Evolutionary conservation across 2,888 invertebrate species (phyloP).

Genomic region (Ectemnius lituratus): DNA sequence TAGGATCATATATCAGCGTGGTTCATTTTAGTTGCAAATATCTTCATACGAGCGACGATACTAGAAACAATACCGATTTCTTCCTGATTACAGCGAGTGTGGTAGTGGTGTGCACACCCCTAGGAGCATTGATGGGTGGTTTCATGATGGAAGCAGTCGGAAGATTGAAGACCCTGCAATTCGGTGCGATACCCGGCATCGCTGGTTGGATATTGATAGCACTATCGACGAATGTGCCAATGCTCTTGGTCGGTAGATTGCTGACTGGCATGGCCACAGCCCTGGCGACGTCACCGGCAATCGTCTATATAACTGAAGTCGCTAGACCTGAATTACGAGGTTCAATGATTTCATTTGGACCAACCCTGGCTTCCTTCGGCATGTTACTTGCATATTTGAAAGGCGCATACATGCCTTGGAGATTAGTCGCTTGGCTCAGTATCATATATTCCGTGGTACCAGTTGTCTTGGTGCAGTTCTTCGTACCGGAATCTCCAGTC

Average conservation of each 20-base stretch:
- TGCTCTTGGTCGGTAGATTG: slow-evolving; percentile 79
- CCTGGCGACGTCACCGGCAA: slow-evolving; percentile 81
- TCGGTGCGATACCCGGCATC: slow-evolving; percentile 80
- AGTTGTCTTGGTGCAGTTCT: slow-evolving; percentile 77
- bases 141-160: slow-evolving; percentile 81
- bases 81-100: slow-evolving; percentile 78
- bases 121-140: slow-evolving; percentile 80
- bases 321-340: slow-evolving; percentile 81
- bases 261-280: slow-evolving; percentile 81
- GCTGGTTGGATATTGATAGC: slow-evolving; percentile 81
- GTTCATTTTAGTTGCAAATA: too few species aligned
- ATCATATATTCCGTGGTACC: slow-evolving; percentile 80
- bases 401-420: slow-evolving; percentile 80
- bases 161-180: slow-evolving; percentile 80
- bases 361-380: slow-evolving; percentile 81
- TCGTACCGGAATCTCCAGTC: slow-evolving; percentile 81
- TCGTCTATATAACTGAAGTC: slow-evolving; percentile 83
- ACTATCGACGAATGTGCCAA: slow-evolving; percentile 78
- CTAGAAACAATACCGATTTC: too few species aligned
- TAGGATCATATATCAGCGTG: too few species aligned
- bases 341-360: slow-evolving; percentile 81
- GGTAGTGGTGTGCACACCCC: slow-evolving; percentile 80
- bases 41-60: too few species aligned
- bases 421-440: slow-evolving; percentile 80
- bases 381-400: slow-evolving; percentile 80